phyloP scores from a whole-genome alignment of 2,797 vertebrate species.

The Oryzias sinensis region DNA sequence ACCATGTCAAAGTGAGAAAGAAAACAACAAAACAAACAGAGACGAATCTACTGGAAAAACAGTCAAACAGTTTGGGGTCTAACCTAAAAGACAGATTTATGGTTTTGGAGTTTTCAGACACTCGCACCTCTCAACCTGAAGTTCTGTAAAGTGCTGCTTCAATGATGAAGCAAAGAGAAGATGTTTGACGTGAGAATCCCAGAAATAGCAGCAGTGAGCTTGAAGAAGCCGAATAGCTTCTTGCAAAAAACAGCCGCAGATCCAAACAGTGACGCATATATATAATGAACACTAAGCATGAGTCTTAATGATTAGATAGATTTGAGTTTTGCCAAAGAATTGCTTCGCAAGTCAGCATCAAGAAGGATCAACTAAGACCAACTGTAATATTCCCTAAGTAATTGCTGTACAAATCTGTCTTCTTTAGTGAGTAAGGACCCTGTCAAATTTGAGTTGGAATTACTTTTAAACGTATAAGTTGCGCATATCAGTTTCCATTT shows the following conservation, averaged over 20 bases:
- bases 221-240: constrained; percentile 56
- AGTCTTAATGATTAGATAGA: constrained; percentile 65
- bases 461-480: constrained; percentile 68
- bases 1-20: constrained; percentile 49
- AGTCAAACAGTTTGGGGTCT: constrained; percentile 39
- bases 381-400: constrained; percentile 69
- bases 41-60: constrained; percentile 43
- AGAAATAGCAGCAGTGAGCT: constrained; percentile 60
- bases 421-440: constrained; percentile 72
- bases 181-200: constrained; percentile 72
- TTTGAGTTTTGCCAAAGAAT: constrained; percentile 80
- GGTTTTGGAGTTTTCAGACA: constrained; percentile 50
- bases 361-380: constrained; percentile 70
- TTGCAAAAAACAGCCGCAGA: constrained; percentile 61
- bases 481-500: constrained; percentile 72
- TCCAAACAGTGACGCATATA: constrained; percentile 48
- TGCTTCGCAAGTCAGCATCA: constrained; percentile 74
- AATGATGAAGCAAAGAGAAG: constrained; percentile 68
- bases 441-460: constrained; percentile 68
- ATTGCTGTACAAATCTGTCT: constrained; percentile 74
- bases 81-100: constrained; percentile 56
- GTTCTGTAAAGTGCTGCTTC: constrained; percentile 75
- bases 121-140: constrained; percentile 65
- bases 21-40: constrained; percentile 35
- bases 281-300: constrained; percentile 54